Percentiles rank a stretch among this genome's conserved stretches.
These are phyloP conservation scores for Molossus alvarezi DNA, from an alignment of 2,797 vertebrate species.

Conservation along the genomic window DNA sequence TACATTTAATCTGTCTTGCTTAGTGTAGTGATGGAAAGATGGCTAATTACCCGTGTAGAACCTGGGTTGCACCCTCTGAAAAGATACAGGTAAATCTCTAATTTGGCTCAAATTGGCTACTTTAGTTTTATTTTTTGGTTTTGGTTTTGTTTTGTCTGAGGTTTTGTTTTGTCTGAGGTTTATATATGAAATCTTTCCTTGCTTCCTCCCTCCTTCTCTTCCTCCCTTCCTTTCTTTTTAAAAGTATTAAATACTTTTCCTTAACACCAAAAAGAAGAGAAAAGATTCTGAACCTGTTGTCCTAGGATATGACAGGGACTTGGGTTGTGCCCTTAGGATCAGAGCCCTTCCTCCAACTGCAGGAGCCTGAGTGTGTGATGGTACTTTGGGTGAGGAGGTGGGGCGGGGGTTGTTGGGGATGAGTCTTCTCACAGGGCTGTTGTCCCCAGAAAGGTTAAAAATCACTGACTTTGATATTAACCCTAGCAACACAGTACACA, in stretches of 20 bases:
- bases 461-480: neutral
- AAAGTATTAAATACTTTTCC: neutral
- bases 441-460: neutral
- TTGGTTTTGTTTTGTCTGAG: slow-evolving; percentile 38
- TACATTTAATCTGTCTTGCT: neutral
- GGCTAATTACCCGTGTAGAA: neutral
- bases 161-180: slow-evolving; percentile 16
- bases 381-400: neutral
- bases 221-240: neutral
- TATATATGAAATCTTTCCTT: neutral
- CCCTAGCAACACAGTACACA: neutral
- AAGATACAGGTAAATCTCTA: neutral
- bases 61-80: neutral
- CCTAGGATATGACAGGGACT: neutral
- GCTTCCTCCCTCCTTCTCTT: neutral
- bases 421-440: neutral
- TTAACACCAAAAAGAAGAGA: neutral
- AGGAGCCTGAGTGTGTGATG: too few relatives aligned
- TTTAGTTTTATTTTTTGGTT: slow-evolving; percentile 50
- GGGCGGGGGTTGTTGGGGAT: neutral
- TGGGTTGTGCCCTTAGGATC: neutral
- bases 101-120: neutral
- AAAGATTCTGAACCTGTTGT: neutral
- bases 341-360: neutral
- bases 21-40: neutral